These are phyloP conservation scores for Micronycteris hirsuta DNA, from an alignment of 2,113 vertebrate species.

Conservation along the genomic window DNA sequence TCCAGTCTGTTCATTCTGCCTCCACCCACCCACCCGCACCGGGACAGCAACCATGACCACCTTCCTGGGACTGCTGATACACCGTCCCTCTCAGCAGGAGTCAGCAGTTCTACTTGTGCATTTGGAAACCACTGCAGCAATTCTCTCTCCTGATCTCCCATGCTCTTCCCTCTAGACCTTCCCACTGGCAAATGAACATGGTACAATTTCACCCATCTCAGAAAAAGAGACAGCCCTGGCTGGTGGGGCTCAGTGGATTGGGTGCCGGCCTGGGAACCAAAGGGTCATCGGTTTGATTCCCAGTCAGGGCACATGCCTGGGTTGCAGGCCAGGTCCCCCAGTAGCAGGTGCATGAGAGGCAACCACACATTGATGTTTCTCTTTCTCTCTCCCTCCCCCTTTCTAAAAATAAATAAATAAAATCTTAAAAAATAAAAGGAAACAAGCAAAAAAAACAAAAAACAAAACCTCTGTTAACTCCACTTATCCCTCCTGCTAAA, in stretches of 20 bases:
- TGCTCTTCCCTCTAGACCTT: not conserved
- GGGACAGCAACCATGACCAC: not conserved
- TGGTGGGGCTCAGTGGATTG: no score
- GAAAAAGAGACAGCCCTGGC: not conserved
- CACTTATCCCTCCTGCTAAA: not conserved
- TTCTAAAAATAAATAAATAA: no score
- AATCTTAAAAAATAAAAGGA: not conserved
- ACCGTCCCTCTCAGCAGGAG: not conserved
- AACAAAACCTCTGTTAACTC: not conserved
- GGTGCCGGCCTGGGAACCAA: no score
- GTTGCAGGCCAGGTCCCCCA: no score
- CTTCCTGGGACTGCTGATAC: not conserved
- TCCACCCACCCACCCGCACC: not conserved
- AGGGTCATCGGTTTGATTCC: no score
- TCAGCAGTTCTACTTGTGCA: accelerated
- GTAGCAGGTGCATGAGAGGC: no score
- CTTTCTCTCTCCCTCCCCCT: no score
- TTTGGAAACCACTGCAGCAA: not conserved
- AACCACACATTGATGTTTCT: no score
- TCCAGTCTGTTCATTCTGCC: not conserved
- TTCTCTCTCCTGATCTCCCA: not conserved
- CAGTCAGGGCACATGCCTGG: no score
- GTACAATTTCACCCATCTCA: not conserved
- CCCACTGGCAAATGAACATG: not conserved
- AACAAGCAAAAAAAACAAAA: not conserved